phyloP scores from a whole-genome alignment of 53 echinoderm and acorn worm species.

The Temnopleurus reevesii region DNA sequence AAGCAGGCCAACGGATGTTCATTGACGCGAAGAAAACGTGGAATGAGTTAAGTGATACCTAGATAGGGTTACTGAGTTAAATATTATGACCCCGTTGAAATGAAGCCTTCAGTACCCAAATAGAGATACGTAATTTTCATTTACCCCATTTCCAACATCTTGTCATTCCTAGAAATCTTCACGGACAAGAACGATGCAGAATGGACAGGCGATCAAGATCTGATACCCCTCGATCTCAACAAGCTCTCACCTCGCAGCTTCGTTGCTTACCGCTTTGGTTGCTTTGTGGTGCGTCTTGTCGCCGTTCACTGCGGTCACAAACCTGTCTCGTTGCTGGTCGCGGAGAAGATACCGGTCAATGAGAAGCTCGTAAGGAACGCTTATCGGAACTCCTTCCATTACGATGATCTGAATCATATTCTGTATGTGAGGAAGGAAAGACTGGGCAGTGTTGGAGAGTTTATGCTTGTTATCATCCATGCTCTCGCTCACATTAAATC shows the following conservation, averaged over 20 bases:
- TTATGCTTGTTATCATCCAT: conserved; percentile 87
- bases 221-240: conserved; percentile 85
- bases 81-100: no score
- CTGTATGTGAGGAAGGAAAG: conserved; percentile 83
- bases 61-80: no score
- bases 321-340: conserved; percentile 88
- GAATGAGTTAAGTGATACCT: no score
- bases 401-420: conserved; percentile 81
- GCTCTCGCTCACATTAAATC: conserved; percentile 93
- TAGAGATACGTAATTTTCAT: no score
- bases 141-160: no score
- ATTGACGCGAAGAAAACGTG: no score
- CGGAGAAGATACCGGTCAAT: conserved; percentile 88
- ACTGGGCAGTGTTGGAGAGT: conserved; percentile 87
- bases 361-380: conserved; percentile 78
- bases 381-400: conserved; percentile 95
- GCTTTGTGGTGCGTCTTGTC: conserved; percentile 82
- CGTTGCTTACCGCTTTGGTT: conserved; percentile 93
- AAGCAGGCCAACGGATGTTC: no score
- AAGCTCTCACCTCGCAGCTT: conserved; percentile 86
- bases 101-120: no score
- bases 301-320: conserved; percentile 72
- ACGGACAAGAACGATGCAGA: conserved; percentile 76
- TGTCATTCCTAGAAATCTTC: conserved; percentile 66
- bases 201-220: conserved; percentile 83